Conservation (phyloP, 2,797 vertebrate genomes). For the Scomberomorus guttatus region DNA sequence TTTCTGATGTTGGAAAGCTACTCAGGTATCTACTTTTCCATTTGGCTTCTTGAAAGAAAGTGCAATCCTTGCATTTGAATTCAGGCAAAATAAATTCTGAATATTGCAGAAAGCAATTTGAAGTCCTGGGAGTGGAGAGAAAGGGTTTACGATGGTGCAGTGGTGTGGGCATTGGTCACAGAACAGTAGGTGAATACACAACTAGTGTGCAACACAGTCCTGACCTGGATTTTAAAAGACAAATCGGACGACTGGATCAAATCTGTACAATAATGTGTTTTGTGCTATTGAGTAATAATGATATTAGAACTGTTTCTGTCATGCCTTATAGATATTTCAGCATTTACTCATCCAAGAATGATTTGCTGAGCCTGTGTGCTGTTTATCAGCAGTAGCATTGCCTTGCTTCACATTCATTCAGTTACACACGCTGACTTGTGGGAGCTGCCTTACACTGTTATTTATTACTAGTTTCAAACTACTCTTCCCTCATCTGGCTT, state of each 20-base stretch:
- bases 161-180: conserved; percentile 67
- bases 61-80: conserved; percentile 68
- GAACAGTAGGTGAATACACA: conserved; percentile 58
- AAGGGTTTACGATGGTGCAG: conserved; percentile 69
- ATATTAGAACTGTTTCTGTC: conserved; percentile 23
- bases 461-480: conserved; percentile 40
- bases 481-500: conserved; percentile 29
- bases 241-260: conserved; percentile 38
- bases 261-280: conserved; percentile 26
- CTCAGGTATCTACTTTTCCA: conserved; percentile 68
- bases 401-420: conserved; percentile 38
- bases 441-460: conserved; percentile 40
- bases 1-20: conserved; percentile 63
- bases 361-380: conserved; percentile 26
- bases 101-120: conserved; percentile 71
- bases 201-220: conserved; percentile 31
- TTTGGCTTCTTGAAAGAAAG: conserved; percentile 60
- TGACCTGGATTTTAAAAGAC: conserved; percentile 61
- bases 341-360: conserved; percentile 21
- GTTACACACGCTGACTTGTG: conserved; percentile 23
- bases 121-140: conserved; percentile 69
- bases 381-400: conserved; percentile 38
- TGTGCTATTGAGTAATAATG: conserved; percentile 14
- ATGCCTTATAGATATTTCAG: conserved; percentile 10
- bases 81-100: conserved; percentile 62